Percentiles rank a stretch among this genome's conserved stretches.
Evolutionary conservation across 2,888 invertebrate species (phyloP).

Genomic region (Conus canariensis): DNA sequence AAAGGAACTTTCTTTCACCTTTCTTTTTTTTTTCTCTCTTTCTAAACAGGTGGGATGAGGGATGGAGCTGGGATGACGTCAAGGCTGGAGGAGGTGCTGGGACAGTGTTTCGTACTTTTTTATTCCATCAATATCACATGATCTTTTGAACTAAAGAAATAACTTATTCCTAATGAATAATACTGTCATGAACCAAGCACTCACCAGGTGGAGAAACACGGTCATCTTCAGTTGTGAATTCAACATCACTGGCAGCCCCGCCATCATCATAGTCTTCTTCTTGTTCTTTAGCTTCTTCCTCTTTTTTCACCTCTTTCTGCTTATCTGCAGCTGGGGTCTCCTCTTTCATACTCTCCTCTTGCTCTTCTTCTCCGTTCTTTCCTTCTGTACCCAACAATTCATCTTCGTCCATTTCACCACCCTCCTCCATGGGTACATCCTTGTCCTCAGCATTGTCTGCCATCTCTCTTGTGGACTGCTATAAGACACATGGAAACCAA

Average conservation of each 20-base stretch:
- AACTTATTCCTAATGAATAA: no score
- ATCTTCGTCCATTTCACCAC: conserved; percentile 35
- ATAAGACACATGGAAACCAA: no score
- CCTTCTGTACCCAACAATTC: conserved; percentile 37
- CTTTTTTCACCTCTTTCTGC: neutral
- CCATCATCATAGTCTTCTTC: conserved; percentile 32
- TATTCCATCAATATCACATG: no score
- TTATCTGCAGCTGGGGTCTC: conserved; percentile 7
- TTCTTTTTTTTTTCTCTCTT: no score
- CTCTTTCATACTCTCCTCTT: conserved; percentile 31
- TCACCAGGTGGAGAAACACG: neutral
- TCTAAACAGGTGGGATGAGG: no score
- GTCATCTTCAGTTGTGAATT: conserved; percentile 30
- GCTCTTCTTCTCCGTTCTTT: conserved; percentile 39
- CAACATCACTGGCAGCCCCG: conserved; percentile 30
- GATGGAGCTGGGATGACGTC: no score
- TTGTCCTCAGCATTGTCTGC: conserved; percentile 38
- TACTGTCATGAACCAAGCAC: neutral
- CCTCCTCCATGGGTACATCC: conserved; percentile 36
- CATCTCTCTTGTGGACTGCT: neutral
- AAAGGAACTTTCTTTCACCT: no score
- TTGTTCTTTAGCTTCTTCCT: neutral
- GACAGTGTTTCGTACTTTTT: no score
- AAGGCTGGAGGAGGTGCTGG: no score
- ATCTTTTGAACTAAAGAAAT: no score